Conservation (phyloP, 64 coral and sea anemone genomes). For the Pocillopora damicornis region DNA sequence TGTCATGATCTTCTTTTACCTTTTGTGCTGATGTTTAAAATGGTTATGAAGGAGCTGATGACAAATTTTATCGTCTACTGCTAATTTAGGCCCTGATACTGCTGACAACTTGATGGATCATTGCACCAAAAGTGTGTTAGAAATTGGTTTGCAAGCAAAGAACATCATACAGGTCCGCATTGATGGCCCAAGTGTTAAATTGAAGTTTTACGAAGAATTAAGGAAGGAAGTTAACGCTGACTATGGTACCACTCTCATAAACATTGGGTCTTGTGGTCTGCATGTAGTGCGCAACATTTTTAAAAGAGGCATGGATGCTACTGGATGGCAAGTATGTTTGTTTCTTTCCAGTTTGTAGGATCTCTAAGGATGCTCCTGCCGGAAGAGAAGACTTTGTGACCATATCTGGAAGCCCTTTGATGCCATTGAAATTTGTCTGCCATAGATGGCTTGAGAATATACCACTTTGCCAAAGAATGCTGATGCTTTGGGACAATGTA, state of each 20-base stretch:
- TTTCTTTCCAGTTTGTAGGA: too few relatives aligned
- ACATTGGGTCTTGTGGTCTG: too few relatives aligned
- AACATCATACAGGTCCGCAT: too few relatives aligned
- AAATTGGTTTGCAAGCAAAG: neutral
- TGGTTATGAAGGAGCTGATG: constrained; percentile 32
- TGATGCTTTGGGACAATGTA: constrained; percentile 47
- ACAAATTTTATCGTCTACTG: constrained; percentile 34
- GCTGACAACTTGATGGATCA: constrained; percentile 51
- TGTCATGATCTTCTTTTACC: constrained; percentile 9
- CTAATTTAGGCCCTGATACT: constrained; percentile 35
- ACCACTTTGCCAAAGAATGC: constrained; percentile 43
- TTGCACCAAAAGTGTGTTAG: constrained; percentile 51
- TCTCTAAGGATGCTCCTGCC: too few relatives aligned
- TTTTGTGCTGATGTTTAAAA: constrained; percentile 27
- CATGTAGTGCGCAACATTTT: constrained; percentile 19
- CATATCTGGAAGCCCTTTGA: too few relatives aligned
- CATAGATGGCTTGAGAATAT: constrained; percentile 51
- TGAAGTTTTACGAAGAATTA: too few relatives aligned
- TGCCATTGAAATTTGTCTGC: too few relatives aligned
- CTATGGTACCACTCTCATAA: neutral
- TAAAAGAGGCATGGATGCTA: constrained; percentile 36
- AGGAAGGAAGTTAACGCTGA: too few relatives aligned
- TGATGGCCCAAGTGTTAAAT: too few relatives aligned
- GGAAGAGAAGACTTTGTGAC: too few relatives aligned
- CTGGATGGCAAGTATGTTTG: neutral